Conservation (phyloP, 2,888 invertebrate species). For the Ceraclea dissimilis region DNA sequence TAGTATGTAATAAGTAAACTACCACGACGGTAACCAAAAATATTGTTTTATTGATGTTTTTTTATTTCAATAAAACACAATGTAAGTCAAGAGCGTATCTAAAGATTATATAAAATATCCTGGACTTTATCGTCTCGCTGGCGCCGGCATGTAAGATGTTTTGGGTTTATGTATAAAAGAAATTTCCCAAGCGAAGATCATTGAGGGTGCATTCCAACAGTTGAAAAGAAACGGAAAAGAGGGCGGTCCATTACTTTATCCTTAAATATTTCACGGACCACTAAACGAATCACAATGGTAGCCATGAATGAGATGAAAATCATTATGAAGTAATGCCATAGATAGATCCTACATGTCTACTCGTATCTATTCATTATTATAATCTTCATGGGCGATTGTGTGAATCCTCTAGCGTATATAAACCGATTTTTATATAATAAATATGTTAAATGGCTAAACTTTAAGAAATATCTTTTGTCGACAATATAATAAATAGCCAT, state of each 20-base stretch:
- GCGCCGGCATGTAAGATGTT: slow-evolving; percentile 16
- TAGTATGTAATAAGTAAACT: no score
- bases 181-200: slow-evolving; percentile 21
- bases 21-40: no score
- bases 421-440: neutral
- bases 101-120: neutral
- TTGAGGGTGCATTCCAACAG: slow-evolving; percentile 10
- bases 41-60: no score
- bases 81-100: neutral
- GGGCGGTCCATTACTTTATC: slow-evolving; percentile 18
- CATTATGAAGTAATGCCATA: slow-evolving; percentile 6
- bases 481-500: neutral
- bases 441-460: neutral
- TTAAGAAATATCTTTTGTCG: neutral
- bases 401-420: neutral
- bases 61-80: no score
- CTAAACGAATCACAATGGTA: slow-evolving; percentile 12
- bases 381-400: slow-evolving; percentile 3
- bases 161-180: slow-evolving; percentile 10
- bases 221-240: slow-evolving; percentile 6
- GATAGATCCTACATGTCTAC: neutral
- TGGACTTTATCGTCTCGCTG: slow-evolving; percentile 15
- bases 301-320: slow-evolving; percentile 21
- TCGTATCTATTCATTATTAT: neutral
- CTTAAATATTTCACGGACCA: slow-evolving; percentile 19